phyloP scores from a whole-genome alignment of 37 sponge, comb jelly and placozoan genomes.

The Beroe ovata region DNA sequence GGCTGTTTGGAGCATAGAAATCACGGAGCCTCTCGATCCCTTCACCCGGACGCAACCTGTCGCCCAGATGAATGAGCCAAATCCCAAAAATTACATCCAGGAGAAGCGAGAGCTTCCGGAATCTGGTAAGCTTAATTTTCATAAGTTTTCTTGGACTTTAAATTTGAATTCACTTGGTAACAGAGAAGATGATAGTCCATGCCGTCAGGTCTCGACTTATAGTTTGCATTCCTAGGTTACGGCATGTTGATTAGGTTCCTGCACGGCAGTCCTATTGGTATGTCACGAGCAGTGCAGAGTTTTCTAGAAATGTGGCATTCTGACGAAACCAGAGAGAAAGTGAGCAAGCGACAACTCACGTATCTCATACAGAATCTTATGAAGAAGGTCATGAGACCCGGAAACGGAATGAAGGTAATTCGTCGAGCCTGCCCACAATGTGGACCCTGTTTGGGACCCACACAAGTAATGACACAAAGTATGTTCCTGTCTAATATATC shows the following conservation, averaged over 20 bases:
- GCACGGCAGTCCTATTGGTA: conserved; percentile 77
- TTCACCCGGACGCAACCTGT: conserved; percentile 34
- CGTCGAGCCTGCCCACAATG: no score
- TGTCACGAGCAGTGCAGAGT: conserved; percentile 70
- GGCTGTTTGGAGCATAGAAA: conserved; percentile 8
- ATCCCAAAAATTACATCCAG: no score
- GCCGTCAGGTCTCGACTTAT: background rate
- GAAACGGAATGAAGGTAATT: conserved; percentile 63
- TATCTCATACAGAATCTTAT: conserved; percentile 29
- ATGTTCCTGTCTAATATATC: no score
- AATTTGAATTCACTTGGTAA: no score
- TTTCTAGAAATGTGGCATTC: conserved; percentile 72
- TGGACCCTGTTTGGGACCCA: background rate
- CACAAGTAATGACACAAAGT: no score
- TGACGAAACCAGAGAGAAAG: conserved; percentile 20
- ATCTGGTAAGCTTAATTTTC: no score
- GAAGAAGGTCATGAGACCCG: conserved; percentile 60
- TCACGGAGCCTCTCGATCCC: conserved; percentile 25
- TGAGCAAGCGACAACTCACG: conserved; percentile 48
- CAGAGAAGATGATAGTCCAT: no score
- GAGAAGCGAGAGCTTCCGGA: no score
- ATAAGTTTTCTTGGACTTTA: no score
- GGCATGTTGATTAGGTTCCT: conserved; percentile 80
- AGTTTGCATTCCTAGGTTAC: conserved; percentile 71
- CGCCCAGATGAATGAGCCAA: conserved; percentile 53